These are phyloP conservation scores for Chaetodon auriga DNA, from an alignment of 2,113 vertebrate genomes.

Conservation along the genomic window DNA sequence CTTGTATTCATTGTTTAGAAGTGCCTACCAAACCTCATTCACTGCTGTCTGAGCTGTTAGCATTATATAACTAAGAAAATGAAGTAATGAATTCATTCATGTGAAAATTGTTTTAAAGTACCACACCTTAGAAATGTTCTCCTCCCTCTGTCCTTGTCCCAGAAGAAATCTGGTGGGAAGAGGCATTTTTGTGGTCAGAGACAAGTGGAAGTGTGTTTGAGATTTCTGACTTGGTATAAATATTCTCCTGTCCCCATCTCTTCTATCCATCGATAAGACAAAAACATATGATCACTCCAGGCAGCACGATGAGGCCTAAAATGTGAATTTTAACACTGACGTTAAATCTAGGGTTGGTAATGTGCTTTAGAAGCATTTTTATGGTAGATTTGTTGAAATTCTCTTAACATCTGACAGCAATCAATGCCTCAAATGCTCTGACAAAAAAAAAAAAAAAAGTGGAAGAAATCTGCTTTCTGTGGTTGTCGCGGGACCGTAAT, in stretches of 20 bases:
- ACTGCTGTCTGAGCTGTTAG: conserved; percentile 1
- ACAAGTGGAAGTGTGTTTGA: not conserved
- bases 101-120: not conserved
- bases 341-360: not conserved
- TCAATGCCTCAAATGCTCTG: too few species aligned
- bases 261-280: not conserved
- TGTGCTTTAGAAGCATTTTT: too few species aligned
- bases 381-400: too few species aligned
- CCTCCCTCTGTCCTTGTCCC: conserved; percentile 5
- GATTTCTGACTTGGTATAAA: not conserved
- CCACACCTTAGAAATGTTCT: not conserved
- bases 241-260: not conserved
- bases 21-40: conserved; percentile 8
- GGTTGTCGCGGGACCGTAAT: too few species aligned
- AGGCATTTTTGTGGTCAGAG: not conserved
- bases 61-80: conserved; percentile 3
- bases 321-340: conserved; percentile 5
- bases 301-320: not conserved
- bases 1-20: conserved; percentile 10
- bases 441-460: too few species aligned
- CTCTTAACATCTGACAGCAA: too few species aligned
- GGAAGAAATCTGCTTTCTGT: too few species aligned
- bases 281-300: not conserved
- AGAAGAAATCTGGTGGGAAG: not conserved
- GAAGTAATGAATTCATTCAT: conserved; percentile 4